Conservation (phyloP, 2,888 invertebrate species). For the Limnephilus marmoratus region DNA sequence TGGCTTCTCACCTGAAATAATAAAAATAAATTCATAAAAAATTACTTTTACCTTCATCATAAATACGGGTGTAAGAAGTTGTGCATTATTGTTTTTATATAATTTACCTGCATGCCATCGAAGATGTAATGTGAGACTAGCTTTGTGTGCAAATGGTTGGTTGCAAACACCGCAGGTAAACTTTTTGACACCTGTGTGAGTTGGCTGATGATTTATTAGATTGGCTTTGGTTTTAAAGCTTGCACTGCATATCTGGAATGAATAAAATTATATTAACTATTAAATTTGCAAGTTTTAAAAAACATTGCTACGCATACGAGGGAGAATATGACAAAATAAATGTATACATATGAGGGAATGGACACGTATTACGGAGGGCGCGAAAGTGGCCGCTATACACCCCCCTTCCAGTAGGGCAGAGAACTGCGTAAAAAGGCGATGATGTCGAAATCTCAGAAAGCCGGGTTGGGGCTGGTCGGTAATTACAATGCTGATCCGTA, state of each 20-base stretch:
- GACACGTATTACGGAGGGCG: too few relatives aligned
- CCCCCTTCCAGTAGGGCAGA: too few relatives aligned
- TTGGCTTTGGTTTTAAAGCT: constrained; percentile 86
- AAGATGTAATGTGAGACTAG: constrained; percentile 86
- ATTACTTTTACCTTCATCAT: neutral
- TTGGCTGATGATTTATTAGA: constrained; percentile 83
- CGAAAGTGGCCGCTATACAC: too few relatives aligned
- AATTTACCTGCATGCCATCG: constrained; percentile 81
- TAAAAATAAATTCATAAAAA: constrained; percentile 50
- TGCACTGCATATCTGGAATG: constrained; percentile 74
- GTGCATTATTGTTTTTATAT: neutral
- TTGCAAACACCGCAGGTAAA: constrained; percentile 84
- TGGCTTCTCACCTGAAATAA: constrained; percentile 77
- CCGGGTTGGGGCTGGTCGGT: too few relatives aligned
- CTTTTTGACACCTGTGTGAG: constrained; percentile 85
- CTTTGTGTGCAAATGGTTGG: constrained; percentile 86
- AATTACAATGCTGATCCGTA: too few relatives aligned
- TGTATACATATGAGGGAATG: too few relatives aligned
- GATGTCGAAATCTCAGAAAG: too few relatives aligned
- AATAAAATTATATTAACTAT: constrained; percentile 34
- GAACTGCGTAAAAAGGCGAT: too few relatives aligned
- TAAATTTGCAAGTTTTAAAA: neutral
- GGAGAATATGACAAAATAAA: too few relatives aligned
- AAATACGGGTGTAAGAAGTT: neutral
- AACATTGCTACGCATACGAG: neutral